A percentile compares a stretch with the other conserved stretches of the same genome.
Conservation (phyloP, 2,888 invertebrate genomes). For the Caenorhabditis macrosperma region DNA sequence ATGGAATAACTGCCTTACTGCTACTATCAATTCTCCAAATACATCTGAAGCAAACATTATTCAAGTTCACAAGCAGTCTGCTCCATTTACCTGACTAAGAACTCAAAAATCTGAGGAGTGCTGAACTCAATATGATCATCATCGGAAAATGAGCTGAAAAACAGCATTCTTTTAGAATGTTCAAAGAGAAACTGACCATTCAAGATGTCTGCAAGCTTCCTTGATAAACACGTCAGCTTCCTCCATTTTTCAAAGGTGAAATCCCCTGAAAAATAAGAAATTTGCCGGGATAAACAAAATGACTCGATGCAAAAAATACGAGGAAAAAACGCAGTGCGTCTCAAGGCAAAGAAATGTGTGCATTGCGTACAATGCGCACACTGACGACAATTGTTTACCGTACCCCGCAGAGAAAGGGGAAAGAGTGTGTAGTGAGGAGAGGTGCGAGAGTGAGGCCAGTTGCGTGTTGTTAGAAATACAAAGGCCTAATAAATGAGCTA, state of each 20-base stretch:
- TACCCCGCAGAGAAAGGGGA: background rate
- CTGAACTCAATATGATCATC: slow-evolving; percentile 45
- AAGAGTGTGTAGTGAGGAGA: background rate
- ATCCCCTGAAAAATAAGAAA: slow-evolving; percentile 32
- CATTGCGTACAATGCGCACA: slow-evolving; percentile 23
- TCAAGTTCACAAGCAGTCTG: background rate
- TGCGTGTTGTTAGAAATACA: too few species aligned
- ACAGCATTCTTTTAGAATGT: background rate
- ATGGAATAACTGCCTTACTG: slow-evolving; percentile 35
- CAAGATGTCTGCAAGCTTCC: slow-evolving; percentile 41
- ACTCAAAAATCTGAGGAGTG: slow-evolving; percentile 51
- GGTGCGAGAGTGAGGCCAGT: background rate
- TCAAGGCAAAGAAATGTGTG: background rate
- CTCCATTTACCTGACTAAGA: slow-evolving; percentile 40
- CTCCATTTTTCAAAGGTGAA: slow-evolving; percentile 55
- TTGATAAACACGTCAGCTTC: slow-evolving; percentile 50
- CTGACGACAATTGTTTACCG: slow-evolving; percentile 40
- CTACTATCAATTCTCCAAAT: slow-evolving; percentile 59
- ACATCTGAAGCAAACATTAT: slow-evolving; percentile 35
- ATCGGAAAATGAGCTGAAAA: slow-evolving; percentile 47
- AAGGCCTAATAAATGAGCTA: too few species aligned
- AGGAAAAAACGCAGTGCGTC: background rate
- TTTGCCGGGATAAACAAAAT: background rate
- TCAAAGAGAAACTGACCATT: slow-evolving; percentile 41
- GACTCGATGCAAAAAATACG: too few species aligned